Conservation (phyloP, 2,888 invertebrate genomes). For the Polydrusus pterygomalis region DNA sequence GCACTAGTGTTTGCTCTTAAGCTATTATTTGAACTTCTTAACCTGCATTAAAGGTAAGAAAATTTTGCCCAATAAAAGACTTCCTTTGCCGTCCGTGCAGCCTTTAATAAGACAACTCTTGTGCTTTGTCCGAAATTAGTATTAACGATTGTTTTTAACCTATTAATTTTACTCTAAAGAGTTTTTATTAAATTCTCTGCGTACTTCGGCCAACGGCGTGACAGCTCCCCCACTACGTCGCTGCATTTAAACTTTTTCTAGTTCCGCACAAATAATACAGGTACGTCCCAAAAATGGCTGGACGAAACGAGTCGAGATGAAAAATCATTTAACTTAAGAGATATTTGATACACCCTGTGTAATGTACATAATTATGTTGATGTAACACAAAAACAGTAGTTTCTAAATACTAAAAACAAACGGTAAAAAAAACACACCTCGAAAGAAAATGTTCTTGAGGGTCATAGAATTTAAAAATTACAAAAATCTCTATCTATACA, state of each 20-base stretch:
- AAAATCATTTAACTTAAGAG: constrained; percentile 9
- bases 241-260: constrained; percentile 3
- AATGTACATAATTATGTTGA: constrained; percentile 20
- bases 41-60: too few relatives aligned
- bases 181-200: too few relatives aligned
- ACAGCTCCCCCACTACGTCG: not conserved
- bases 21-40: too few relatives aligned
- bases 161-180: too few relatives aligned
- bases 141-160: too few relatives aligned
- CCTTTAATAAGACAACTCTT: too few relatives aligned
- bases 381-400: constrained; percentile 15
- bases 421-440: constrained; percentile 18
- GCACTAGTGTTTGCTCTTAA: too few relatives aligned
- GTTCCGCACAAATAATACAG: constrained; percentile 24
- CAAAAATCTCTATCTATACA: constrained; percentile 12
- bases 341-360: constrained; percentile 20
- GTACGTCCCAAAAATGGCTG: constrained; percentile 7
- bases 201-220: too few relatives aligned
- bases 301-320: constrained; percentile 13
- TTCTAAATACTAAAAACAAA: constrained; percentile 22
- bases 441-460: not conserved
- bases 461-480: constrained; percentile 11
- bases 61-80: too few relatives aligned
- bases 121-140: too few relatives aligned
- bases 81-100: too few relatives aligned